Base-by-base conservation (phyloP, 2,888 invertebrate species). In the Augochlorella aurata region DNA sequence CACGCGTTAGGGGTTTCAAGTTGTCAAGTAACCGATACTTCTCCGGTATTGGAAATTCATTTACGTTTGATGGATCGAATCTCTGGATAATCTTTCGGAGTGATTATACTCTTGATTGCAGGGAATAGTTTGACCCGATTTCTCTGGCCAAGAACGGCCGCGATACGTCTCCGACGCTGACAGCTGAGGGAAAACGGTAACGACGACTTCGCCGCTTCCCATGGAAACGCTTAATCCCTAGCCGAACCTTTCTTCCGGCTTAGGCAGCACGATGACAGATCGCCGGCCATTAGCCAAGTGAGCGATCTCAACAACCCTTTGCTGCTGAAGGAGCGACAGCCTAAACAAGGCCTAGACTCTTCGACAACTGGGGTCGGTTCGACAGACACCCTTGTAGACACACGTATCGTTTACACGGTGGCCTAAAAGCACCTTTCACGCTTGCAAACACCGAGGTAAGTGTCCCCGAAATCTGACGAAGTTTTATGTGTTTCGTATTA, bases 381-480 rank as follows among this genome's bases (percentile, higher is more conserved):
- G 50, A 50, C n/a, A 12, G 29, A 69, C 50, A n/a, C 50, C 69
- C 50, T 49, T 69, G 38, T 29, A 69, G 24, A 24, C 69, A 52
- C 69, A 69, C 50, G 69, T 69, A 69, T 69, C 69, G 69, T 50
- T 69, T 69, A 69, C 69, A 50, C 69, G 38, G n/a, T 21, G 50
- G 29, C 69, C 69, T 69, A 69, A 69, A 69, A 50, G 69, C 69
- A 69, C 69, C 69, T 69, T 38, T 50, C 69, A 52, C 49, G 38
- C n/a, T 38, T 50, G 69, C 38, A 38, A 69, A 69, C 69, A 69
- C 29, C 49, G 50, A 12, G 38, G n/a, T 2, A 50, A 38, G 3
- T 29, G 47, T 49, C n/a, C 38, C 49, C 18, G 16, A 61, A 61
- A 29, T 29, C 61, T 14, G 8, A 16, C 9, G 3, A 16, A 14